Evolutionary conservation across 2,797 vertebrate genomes (phyloP), one percentile per base, ranked within the genome.

Genomic region (Acanthis flammea): DNA sequence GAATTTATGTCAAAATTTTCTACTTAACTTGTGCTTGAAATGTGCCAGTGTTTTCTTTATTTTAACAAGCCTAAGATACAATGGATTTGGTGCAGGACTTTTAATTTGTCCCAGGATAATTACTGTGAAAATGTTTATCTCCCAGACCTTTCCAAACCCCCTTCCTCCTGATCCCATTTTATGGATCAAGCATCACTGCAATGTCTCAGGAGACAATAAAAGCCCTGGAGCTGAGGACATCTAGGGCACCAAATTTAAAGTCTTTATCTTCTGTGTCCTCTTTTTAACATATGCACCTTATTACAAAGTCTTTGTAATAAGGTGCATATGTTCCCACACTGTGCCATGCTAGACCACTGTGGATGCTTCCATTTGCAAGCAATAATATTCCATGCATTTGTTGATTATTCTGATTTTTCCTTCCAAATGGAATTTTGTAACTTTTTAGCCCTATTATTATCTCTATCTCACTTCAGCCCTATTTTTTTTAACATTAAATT

Each of bases 11-110:
- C 4, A 25, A 35, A 50, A 67, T 37, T 41, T 51, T 22, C 31
- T 24, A 67, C 30, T 67, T n/a, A 65, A 61, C 10, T 76, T 76
- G 24, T 50, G 30, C n/a, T 48, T 80, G 55, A 70, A 86, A 53
- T 4, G 2, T 4, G 41, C 9, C 19, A 39, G 7, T 39, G 14
- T 44, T 54, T 31, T 8, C 30, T 78, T 86, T 55, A 63, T 24
- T 67, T 90, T 27, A 80, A 39, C 4, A 22, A 58, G 6, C 9
- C 14, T 27, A 62, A 9, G 10, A 62, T 19, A 14, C 37, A 91
- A 41, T 1, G 5, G 2, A 7, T 44, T 63, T 71, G 35, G 24
- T 0, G 0, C 41, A 63, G 22, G 35, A 50, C 27, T 45, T n/a
- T 13, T 19, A 33, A 66, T 74, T 87, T 87, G 9, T 81, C 28